These are phyloP conservation scores for Oligia strigilis DNA, from an alignment of 2,888 invertebrate genomes.

Conservation along the genomic window DNA sequence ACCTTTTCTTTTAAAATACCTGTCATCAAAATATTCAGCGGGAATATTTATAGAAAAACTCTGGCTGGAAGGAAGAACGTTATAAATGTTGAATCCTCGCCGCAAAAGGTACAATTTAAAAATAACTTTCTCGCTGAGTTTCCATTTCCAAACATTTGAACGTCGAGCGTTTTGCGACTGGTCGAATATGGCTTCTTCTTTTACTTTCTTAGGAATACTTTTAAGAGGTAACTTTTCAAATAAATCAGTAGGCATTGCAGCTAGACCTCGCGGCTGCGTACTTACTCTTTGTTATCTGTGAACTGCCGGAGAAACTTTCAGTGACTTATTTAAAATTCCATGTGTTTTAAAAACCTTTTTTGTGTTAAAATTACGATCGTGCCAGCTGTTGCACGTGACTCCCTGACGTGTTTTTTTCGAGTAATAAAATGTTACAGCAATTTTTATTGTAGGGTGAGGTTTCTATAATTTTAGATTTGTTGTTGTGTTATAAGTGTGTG, in stretches of 20 bases:
- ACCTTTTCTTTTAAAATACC: slow-evolving; percentile 8
- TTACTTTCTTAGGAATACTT: slow-evolving; percentile 73
- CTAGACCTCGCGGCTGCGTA: slow-evolving; percentile 72
- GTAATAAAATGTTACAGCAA: slow-evolving; percentile 8
- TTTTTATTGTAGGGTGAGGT: background rate
- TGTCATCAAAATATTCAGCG: slow-evolving; percentile 32
- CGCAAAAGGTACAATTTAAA: slow-evolving; percentile 55
- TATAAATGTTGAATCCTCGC: slow-evolving; percentile 50
- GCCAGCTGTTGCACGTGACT: slow-evolving; percentile 57
- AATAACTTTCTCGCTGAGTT: slow-evolving; percentile 65
- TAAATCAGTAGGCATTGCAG: slow-evolving; percentile 85
- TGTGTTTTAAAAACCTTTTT: slow-evolving; percentile 72
- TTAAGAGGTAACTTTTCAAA: slow-evolving; percentile 84
- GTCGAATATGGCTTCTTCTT: slow-evolving; percentile 78
- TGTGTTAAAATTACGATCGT: slow-evolving; percentile 58
- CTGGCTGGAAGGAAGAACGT: slow-evolving; percentile 1
- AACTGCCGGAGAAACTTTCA: slow-evolving; percentile 76
- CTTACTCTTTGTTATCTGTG: slow-evolving; percentile 82
- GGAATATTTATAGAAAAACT: slow-evolving; percentile 45
- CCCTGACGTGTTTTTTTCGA: slow-evolving; percentile 25
- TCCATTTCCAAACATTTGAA: slow-evolving; percentile 66
- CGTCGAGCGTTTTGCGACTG: slow-evolving; percentile 74
- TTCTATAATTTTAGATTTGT: background rate
- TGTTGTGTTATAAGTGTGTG: background rate
- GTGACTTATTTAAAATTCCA: slow-evolving; percentile 81